Conservation (phyloP, 2,797 vertebrate genomes). For the Botia almorhae region DNA sequence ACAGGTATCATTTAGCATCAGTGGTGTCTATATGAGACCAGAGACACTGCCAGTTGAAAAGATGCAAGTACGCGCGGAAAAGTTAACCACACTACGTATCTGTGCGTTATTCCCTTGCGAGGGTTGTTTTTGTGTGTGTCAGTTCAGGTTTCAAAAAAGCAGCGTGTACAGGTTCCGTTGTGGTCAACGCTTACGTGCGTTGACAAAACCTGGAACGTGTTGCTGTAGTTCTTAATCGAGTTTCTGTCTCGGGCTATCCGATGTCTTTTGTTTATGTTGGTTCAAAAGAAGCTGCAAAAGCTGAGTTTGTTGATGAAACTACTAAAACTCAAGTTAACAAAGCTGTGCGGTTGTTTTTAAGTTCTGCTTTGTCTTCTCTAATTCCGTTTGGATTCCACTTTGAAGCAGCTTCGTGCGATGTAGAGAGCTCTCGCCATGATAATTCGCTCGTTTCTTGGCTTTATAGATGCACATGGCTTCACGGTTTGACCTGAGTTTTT, state of each 20-base stretch:
- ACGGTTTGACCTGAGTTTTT: conserved; percentile 27
- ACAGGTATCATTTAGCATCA: conserved; percentile 41
- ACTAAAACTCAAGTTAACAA: not conserved
- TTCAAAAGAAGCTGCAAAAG: conserved; percentile 9
- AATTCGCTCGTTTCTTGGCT: conserved; percentile 28
- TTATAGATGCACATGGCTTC: conserved; percentile 33
- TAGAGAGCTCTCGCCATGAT: conserved; percentile 35
- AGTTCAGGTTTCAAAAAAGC: conserved; percentile 8
- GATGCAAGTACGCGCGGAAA: conserved; percentile 26
- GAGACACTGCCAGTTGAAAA: conserved; percentile 53
- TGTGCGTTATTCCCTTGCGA: conserved; percentile 15
- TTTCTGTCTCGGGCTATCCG: conserved; percentile 21
- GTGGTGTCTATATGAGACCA: conserved; percentile 32
- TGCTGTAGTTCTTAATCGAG: conserved; percentile 27
- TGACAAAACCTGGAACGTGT: conserved; percentile 30
- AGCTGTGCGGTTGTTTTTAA: conserved; percentile 27
- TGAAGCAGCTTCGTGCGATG: conserved; percentile 37
- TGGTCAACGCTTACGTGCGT: conserved; percentile 9
- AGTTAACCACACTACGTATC: conserved; percentile 44
- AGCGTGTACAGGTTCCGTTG: conserved; percentile 25
- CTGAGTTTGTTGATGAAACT: conserved; percentile 2
- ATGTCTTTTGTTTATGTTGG: not conserved
- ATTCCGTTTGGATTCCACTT: conserved; percentile 35
- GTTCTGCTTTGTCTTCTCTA: conserved; percentile 39
- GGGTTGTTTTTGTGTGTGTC: not conserved